Base-by-base conservation (phyloP, 2,113 vertebrate genomes). In the Grammomys dolichurus region DNA sequence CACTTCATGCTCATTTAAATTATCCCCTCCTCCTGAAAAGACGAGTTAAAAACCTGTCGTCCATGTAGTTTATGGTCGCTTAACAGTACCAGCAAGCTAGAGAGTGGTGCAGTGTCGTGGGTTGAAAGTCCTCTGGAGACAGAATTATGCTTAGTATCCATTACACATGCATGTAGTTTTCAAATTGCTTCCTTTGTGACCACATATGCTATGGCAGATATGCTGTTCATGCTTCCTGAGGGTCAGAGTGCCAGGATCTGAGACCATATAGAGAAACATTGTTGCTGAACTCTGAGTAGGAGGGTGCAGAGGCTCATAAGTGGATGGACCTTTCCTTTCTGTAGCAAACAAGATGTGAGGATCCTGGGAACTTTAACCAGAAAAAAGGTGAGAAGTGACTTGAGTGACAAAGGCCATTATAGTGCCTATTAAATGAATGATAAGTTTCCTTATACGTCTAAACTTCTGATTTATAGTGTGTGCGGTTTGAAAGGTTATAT, bases 401-500 rank as follows among this genome's bases (percentile, higher is more conserved):
- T 0, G 1, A 65, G 22, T 24, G 48, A 87, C 36, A 40, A 73
- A 56, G 84, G 24, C 24, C 76, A 46, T 77, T 54, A 89, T 43
- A 65, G 43, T 33, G 13, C 63, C 56, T 13, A 94, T 92, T 88
- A 93, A 97, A 77, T 43, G 93, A 94, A 88, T 95, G 73, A 89
- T 90, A 94, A 96, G 48, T 65, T 33, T 51, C 28, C 72, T n/a
- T n/a, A 46, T 91, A 81, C 91, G 78, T 69, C 51, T 36, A 16
- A 65, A 24, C n/a, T 91, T 73, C 92, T 87, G 76, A 92, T 92
- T 95, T 93, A 95, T 11, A 77, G 13, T 36, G 51, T 75, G 33
- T 70, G 69, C 81, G 84, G 2, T 94, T 94, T 76, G 77, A 95
- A 96, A 98, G 93, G 86, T 82, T 95, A 84, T 69, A 33, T 69